Percentiles rank a stretch among this genome's conserved stretches.
These are phyloP conservation scores for Mylabris phalerata DNA, from an alignment of 1,140 invertebrate genomes.

Conservation along the genomic window DNA sequence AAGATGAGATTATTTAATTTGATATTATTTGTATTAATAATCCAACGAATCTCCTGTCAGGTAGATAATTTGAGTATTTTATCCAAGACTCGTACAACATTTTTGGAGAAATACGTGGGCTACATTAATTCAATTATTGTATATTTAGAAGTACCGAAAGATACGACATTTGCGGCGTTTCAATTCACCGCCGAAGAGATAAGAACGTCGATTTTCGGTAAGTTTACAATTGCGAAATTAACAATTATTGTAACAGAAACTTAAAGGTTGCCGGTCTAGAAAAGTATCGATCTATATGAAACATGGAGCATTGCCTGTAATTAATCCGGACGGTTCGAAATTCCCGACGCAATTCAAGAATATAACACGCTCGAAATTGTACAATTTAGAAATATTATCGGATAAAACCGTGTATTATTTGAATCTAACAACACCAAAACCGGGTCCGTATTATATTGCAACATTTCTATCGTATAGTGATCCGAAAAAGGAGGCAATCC, in stretches of 20 bases:
- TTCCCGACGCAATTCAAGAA: slow-evolving; percentile 58
- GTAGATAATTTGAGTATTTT: slow-evolving; percentile 13
- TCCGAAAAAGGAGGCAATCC: slow-evolving; percentile 60
- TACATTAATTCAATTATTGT: slow-evolving; percentile 32
- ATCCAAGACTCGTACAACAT: slow-evolving; percentile 25
- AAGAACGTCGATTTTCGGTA: slow-evolving; percentile 33
- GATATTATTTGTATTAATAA: too few relatives aligned
- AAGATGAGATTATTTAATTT: too few relatives aligned
- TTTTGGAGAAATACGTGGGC: slow-evolving; percentile 30
- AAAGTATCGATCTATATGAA: slow-evolving; percentile 59
- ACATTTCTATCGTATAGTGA: slow-evolving; percentile 68
- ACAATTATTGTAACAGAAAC: neutral
- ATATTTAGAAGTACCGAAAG: slow-evolving; percentile 33
- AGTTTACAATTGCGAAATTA: slow-evolving; percentile 6
- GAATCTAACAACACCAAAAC: slow-evolving; percentile 54
- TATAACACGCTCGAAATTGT: slow-evolving; percentile 40
- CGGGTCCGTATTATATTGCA: slow-evolving; percentile 73
- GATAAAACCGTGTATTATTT: slow-evolving; percentile 47
- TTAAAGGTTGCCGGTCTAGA: slow-evolving; percentile 50
- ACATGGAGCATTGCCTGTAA: slow-evolving; percentile 68
- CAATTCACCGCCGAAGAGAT: slow-evolving; percentile 31
- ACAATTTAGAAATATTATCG: slow-evolving; percentile 45
- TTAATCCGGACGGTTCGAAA: slow-evolving; percentile 66
- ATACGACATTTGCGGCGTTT: slow-evolving; percentile 32
- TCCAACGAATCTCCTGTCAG: neutral